These are phyloP conservation scores for Sarcophaga carnaria DNA, from an alignment of 2,888 invertebrate species.

Conservation along the genomic window DNA sequence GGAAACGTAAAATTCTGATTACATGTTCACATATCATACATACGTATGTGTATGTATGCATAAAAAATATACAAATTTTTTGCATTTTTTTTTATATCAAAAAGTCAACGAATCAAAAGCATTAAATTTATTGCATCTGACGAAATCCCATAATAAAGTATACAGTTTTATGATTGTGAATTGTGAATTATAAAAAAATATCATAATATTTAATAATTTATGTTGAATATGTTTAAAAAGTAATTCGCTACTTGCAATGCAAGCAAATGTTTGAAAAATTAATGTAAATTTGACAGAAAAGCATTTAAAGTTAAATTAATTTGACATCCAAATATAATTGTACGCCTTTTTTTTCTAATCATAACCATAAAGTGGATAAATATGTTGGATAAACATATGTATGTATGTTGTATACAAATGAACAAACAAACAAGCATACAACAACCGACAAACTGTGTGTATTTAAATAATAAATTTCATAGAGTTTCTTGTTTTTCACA, in stretches of 20 bases:
- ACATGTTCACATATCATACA: too few relatives aligned
- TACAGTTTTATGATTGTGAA: slow-evolving; percentile 20
- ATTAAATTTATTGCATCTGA: neutral
- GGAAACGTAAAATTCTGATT: neutral
- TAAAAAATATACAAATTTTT: neutral
- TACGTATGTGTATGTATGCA: neutral
- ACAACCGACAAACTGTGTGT: too few relatives aligned
- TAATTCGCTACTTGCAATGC: slow-evolving; percentile 46
- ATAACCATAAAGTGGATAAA: slow-evolving; percentile 24
- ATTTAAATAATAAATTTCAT: too few relatives aligned
- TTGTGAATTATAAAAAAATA: slow-evolving; percentile 19
- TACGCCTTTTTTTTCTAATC: slow-evolving; percentile 24
- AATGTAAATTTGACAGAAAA: slow-evolving; percentile 52
- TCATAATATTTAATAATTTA: slow-evolving; percentile 48
- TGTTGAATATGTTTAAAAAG: slow-evolving; percentile 29
- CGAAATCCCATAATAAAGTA: slow-evolving; percentile 36
- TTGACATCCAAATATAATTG: slow-evolving; percentile 28
- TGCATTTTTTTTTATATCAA: neutral
- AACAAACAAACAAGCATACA: too few relatives aligned
- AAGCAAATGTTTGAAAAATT: slow-evolving; percentile 40
- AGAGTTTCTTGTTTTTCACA: too few relatives aligned
- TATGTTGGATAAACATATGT: neutral
- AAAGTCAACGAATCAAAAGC: neutral
- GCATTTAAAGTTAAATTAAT: slow-evolving; percentile 48
- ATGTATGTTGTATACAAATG: too few relatives aligned